A percentile compares a stretch with the other conserved stretches of the same genome.
These are phyloP conservation scores for Phasianus colchicus DNA, from an alignment of 2,113 vertebrate genomes.

Conservation along the genomic window DNA sequence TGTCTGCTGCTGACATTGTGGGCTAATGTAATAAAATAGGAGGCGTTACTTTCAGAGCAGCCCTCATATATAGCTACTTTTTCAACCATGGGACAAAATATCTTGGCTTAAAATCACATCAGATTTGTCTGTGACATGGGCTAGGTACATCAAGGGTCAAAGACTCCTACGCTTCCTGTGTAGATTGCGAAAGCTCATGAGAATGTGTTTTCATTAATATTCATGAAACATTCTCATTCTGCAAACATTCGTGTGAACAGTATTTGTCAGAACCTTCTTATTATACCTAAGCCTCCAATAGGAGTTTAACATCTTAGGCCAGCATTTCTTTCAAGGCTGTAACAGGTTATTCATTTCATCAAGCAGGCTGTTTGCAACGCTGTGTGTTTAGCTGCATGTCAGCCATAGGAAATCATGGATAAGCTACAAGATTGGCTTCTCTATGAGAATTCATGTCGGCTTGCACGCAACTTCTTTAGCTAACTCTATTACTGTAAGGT, in stretches of 20 bases:
- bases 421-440: slow-evolving; percentile 42
- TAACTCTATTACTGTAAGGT: slow-evolving; percentile 37
- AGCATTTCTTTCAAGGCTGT: slow-evolving; percentile 61
- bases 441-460: slow-evolving; percentile 34
- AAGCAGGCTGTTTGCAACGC: slow-evolving; percentile 61
- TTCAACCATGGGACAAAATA: neutral
- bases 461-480: slow-evolving; percentile 42
- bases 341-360: slow-evolving; percentile 59
- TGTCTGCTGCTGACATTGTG: neutral
- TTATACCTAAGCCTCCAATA: slow-evolving; percentile 42
- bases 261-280: slow-evolving; percentile 65
- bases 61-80: neutral
- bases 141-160: slow-evolving; percentile 2
- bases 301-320: slow-evolving; percentile 58
- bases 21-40: neutral
- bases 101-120: neutral
- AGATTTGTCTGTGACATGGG: neutral
- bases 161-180: neutral
- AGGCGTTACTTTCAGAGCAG: neutral
- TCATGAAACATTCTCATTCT: slow-evolving; percentile 44
- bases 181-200: neutral
- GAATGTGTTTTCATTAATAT: slow-evolving; percentile 57
- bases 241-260: slow-evolving; percentile 60
- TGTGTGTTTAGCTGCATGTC: slow-evolving; percentile 48
- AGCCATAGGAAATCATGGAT: slow-evolving; percentile 45